Percentiles rank a stretch among this genome's conserved stretches.
These are phyloP conservation scores for Pseudopipra pipra DNA, from an alignment of 2,113 vertebrate species.

Conservation along the genomic window DNA sequence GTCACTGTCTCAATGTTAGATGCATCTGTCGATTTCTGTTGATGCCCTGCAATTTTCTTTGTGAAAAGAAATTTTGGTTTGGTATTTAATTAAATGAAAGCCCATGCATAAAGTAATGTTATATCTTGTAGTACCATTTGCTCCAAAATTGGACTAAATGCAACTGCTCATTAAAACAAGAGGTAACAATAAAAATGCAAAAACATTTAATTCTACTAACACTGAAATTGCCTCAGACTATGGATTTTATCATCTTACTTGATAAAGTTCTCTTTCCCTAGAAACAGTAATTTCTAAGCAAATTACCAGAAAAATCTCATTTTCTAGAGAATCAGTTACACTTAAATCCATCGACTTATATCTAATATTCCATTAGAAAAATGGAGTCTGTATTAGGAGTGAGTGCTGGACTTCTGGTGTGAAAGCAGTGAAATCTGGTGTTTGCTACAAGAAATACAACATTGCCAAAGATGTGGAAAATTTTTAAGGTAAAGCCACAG, in stretches of 20 bases:
- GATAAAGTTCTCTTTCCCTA: background rate
- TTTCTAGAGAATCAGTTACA: background rate
- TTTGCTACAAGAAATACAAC: background rate
- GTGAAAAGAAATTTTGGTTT: conserved; percentile 47
- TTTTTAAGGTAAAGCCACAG: background rate
- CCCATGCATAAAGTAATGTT: background rate
- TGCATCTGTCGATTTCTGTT: conserved; percentile 73
- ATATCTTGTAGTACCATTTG: background rate
- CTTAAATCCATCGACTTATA: background rate
- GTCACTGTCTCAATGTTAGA: conserved; percentile 67
- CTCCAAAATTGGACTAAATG: background rate
- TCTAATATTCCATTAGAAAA: background rate
- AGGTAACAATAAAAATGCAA: background rate
- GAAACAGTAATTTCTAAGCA: background rate
- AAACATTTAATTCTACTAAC: background rate
- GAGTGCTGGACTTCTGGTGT: background rate
- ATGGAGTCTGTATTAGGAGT: background rate
- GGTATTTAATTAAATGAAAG: conserved; percentile 13
- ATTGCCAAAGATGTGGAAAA: background rate
- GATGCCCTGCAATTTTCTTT: conserved; percentile 73
- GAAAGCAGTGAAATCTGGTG: background rate
- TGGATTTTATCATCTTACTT: background rate
- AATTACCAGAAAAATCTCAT: background rate
- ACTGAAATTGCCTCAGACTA: background rate
- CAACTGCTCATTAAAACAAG: background rate